These are phyloP conservation scores for Dorcus parallelipipedus DNA, from an alignment of 2,888 invertebrate species.

Conservation along the genomic window DNA sequence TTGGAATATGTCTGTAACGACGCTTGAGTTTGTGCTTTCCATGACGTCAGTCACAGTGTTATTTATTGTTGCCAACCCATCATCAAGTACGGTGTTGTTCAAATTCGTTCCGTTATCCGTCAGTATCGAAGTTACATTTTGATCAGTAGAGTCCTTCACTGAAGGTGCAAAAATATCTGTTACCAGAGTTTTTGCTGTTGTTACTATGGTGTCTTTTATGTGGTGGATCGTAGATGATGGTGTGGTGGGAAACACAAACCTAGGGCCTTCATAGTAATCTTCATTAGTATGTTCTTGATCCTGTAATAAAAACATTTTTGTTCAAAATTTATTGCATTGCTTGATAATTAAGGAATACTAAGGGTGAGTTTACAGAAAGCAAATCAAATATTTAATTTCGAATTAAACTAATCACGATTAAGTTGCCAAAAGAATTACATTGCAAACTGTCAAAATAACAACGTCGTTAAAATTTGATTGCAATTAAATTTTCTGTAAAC, in stretches of 20 bases:
- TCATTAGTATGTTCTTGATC: neutral
- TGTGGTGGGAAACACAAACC: neutral
- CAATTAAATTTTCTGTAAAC: too few species aligned
- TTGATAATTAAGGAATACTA: too few species aligned
- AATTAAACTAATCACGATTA: too few species aligned
- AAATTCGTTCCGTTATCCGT: neutral
- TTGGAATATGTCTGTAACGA: neutral
- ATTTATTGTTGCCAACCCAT: neutral
- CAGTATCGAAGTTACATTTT: too few species aligned
- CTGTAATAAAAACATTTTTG: too few species aligned
- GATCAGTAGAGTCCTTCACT: neutral
- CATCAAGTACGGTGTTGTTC: neutral
- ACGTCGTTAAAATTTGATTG: too few species aligned
- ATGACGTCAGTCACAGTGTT: neutral
- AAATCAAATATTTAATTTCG: too few species aligned
- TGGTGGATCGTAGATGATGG: neutral
- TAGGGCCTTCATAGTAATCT: neutral
- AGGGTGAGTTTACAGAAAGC: too few species aligned
- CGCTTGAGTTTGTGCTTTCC: neutral
- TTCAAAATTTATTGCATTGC: too few species aligned
- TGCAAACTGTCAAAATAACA: too few species aligned
- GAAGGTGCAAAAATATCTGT: neutral
- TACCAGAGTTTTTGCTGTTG: neutral
- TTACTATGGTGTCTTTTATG: neutral
- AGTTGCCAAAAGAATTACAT: too few species aligned